Conservation (phyloP, 1,140 invertebrate genomes). For the Lamellibrachia luymesi region DNA sequence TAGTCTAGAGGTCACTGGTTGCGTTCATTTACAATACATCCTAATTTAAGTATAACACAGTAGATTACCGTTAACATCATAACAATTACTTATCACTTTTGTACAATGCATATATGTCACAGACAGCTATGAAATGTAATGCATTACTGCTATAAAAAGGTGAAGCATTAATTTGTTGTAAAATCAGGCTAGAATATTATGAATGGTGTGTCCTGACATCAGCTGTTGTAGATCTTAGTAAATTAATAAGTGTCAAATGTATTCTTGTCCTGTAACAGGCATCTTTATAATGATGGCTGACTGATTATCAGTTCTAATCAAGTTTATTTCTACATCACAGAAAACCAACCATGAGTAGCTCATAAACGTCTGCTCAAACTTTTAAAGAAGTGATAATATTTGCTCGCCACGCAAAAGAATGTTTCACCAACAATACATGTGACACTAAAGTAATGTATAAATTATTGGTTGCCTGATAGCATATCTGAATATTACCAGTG, state of each 20-base stretch:
- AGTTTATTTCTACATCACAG: background rate
- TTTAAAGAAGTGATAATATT: background rate
- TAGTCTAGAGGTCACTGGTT: too few species aligned
- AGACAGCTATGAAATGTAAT: too few species aligned
- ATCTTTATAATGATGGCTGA: background rate
- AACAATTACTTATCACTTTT: too few species aligned
- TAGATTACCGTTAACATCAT: too few species aligned
- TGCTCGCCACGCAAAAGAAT: background rate
- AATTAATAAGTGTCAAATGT: background rate
- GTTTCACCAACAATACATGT: background rate
- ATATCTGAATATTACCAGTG: background rate
- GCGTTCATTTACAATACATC: too few species aligned
- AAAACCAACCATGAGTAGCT: background rate
- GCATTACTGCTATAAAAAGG: background rate
- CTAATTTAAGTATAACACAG: too few species aligned
- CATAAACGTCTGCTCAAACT: background rate
- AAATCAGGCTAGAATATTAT: background rate
- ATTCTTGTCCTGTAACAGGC: background rate
- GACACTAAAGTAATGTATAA: background rate
- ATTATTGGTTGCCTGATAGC: background rate
- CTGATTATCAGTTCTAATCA: background rate
- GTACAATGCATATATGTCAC: too few species aligned
- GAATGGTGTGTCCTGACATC: background rate
- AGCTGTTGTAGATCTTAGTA: background rate
- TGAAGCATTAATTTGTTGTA: background rate